Evolutionary conservation across 2,797 vertebrate species (phyloP).

Genomic region (Gymnothorax javanicus): DNA sequence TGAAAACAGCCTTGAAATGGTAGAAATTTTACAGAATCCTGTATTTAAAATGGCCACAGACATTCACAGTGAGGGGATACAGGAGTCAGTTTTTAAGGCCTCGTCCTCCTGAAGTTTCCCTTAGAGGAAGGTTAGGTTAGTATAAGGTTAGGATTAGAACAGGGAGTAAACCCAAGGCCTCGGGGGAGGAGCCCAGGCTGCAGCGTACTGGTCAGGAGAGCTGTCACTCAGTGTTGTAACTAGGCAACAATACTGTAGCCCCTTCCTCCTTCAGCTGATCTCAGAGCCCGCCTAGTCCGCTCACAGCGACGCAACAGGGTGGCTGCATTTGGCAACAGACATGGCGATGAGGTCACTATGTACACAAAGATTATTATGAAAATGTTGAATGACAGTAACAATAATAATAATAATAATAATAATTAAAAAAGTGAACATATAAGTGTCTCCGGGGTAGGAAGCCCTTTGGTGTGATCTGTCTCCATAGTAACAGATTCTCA

Average conservation of each 20-base stretch:
- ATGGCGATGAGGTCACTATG: constrained; percentile 22
- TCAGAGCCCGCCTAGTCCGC: not conserved
- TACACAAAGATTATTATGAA: constrained; percentile 31
- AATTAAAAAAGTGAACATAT: constrained; percentile 25
- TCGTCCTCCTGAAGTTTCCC: constrained; percentile 51
- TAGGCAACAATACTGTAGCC: not conserved
- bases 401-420: constrained; percentile 25
- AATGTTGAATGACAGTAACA: constrained; percentile 29
- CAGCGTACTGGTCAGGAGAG: not conserved
- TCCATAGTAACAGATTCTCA: constrained; percentile 48
- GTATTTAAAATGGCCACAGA: constrained; percentile 39
- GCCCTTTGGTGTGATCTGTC: constrained; percentile 62
- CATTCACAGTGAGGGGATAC: constrained; percentile 33
- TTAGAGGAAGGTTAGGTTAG: not conserved
- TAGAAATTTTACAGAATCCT: constrained; percentile 32
- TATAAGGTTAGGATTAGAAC: too few species aligned
- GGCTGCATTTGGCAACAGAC: constrained; percentile 22
- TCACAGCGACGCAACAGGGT: not conserved
- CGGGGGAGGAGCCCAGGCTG: not conserved
- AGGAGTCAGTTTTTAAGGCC: constrained; percentile 54
- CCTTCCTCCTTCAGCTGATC: constrained; percentile 29
- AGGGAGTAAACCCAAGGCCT: not conserved
- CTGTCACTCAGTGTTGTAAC: not conserved
- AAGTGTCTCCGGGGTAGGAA: constrained; percentile 56
- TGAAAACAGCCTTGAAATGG: constrained; percentile 29